Evolutionary conservation across 2,888 invertebrate species (phyloP), one percentile per base, ranked within the genome.

Genomic region (Petrolisthes cinctipes): DNA sequence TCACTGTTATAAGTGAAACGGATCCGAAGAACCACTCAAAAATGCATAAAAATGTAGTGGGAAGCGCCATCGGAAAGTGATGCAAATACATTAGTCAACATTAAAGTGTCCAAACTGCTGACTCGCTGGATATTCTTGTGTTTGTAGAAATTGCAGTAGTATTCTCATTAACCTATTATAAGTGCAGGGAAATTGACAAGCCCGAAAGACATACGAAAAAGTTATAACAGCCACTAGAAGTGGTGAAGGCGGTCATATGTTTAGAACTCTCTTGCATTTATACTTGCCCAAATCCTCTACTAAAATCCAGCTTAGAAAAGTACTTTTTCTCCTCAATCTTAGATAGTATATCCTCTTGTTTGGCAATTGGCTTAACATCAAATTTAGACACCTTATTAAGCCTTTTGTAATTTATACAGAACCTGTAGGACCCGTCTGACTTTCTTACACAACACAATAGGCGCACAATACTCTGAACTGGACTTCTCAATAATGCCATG

Each of bases 141-240:
- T n/a, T n/a, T n/a, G n/a, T n/a, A n/a, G n/a, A n/a, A n/a, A n/a
- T n/a, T 17, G 11, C 71, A 71, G n/a, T 5, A 71, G 11, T 71
- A n/a, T 71, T 20, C 71, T 71, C 71, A 71, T 17, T n/a, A 71
- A n/a, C n/a, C n/a, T 71, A n/a, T 71, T 71, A 71, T 17, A 71
- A 5, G 11, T 71, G 71, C 71, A 17, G n/a, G 71, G 6, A 20
- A 71, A n/a, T n/a, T 71, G n/a, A 71, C 71, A 17, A n/a, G n/a
- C n/a, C n/a, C n/a, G n/a, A n/a, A n/a, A n/a, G n/a, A n/a, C n/a
- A n/a, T n/a, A n/a, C n/a, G n/a, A n/a, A n/a, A n/a, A n/a, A n/a
- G n/a, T n/a, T n/a, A 9, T 17, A 20, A 14, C 71, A 71, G n/a
- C 11, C n/a, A 2, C 61, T 9, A 9, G 61, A 6, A 61, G 14